Conservation (phyloP, 2,797 vertebrate genomes). For the Sylvia borin region DNA sequence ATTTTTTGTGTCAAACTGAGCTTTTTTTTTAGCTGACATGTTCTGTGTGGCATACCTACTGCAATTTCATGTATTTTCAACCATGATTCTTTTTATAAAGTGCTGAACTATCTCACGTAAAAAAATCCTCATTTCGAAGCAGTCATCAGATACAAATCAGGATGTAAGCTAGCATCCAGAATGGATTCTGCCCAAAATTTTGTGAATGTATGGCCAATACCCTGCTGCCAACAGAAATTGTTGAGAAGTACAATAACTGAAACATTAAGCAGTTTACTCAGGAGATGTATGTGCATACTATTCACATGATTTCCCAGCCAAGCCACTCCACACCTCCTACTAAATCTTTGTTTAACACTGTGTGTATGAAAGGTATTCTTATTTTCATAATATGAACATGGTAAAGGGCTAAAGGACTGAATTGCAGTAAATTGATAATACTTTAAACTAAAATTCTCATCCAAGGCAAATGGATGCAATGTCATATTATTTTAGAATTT, state of each 20-base stretch:
- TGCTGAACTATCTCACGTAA: neutral
- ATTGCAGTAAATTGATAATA: neutral
- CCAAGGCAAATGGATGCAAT: neutral
- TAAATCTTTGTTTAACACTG: neutral
- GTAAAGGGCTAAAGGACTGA: neutral
- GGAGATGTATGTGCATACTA: neutral
- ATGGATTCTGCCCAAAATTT: neutral
- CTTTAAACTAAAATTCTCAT: neutral
- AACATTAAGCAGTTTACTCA: neutral
- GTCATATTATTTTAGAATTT: neutral
- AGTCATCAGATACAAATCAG: neutral
- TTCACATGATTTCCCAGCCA: neutral
- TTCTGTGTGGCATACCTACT: constrained; percentile 4
- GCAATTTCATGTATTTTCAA: constrained; percentile 6
- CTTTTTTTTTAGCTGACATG: constrained; percentile 31
- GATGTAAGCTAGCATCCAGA: neutral
- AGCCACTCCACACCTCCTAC: neutral
- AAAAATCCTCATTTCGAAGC: neutral
- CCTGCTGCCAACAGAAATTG: neutral
- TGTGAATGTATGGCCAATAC: neutral
- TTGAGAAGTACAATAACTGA: neutral
- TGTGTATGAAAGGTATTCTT: neutral
- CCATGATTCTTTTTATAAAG: constrained; percentile 7
- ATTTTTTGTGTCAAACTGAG: neutral
- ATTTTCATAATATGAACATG: neutral